Evolutionary conservation across 2,797 vertebrate genomes (phyloP), one percentile per base, ranked within the genome.

Genomic region (Urophycis tenuis): DNA sequence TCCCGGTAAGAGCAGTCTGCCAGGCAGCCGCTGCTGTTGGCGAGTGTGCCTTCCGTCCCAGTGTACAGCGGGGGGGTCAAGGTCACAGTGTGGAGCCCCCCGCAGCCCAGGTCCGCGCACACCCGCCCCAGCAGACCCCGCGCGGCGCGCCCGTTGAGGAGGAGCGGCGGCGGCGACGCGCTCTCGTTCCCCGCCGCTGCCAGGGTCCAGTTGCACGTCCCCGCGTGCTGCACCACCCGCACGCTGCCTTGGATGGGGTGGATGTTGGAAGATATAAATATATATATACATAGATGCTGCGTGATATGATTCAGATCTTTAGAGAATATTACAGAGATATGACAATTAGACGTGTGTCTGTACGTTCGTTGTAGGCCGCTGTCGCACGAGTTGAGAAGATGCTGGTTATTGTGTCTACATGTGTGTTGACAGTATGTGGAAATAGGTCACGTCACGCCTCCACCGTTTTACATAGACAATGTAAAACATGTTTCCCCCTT

Each of bases 31-130:
- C 82, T 74, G 5, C 86, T 84, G 81, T 91, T 91, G 72, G 35
- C 35, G 4, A 9, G 32, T 15, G 1, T 75, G 70, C 3, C 0
- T 77, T 53, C 75, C 0, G n/a, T 17, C 60, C 88, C n/a, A 0
- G 0, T 0, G 34, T 1, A 70, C 36, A 79, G 0, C 82, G 73
- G 5, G 87, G 83, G 81, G n/a, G n/a, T n/a, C n/a, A n/a, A n/a
- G n/a, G n/a, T 19, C 60, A 89, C 22, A 0, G 0, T 0, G 35
- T 1, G 69, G 35, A 80, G 15, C 3, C 71, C 12, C 4, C 88
- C 88, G 7, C 91, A 93, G 71, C 31, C 45, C 0, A 89, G 87
- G 1, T 74, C 81, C 41, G 5, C 69, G 19, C 92, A 93, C 79
- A 92, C 84, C 76, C 74, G 81, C 0, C 79, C 17, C 0, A 39